Evolutionary conservation across 2,888 invertebrate genomes (phyloP).

Genomic region (Poecilus cupreus): DNA sequence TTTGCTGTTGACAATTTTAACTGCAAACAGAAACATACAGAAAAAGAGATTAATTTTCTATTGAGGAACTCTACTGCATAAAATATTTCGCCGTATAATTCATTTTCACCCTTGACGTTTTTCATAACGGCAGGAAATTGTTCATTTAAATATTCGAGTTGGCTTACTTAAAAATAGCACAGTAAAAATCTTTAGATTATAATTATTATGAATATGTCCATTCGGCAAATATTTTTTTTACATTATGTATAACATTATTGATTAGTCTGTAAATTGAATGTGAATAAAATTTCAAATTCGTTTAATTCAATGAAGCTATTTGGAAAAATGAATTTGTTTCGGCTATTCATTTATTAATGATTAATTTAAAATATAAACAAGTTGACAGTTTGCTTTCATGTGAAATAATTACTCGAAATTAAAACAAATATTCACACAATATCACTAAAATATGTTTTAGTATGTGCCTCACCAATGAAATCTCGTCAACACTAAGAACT

Average conservation of each 20-base stretch:
- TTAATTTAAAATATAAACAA: not conserved
- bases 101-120: not conserved
- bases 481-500: no score
- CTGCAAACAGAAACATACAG: constrained; percentile 35
- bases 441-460: no score
- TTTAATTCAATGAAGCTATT: not conserved
- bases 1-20: constrained; percentile 45
- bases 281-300: not conserved
- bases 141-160: no score
- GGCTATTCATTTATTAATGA: not conserved
- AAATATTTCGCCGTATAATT: not conserved
- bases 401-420: no score
- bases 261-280: not conserved
- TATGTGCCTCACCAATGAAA: no score
- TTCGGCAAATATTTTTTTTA: no score
- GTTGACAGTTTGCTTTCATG: not conserved
- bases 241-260: no score
- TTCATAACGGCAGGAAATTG: not conserved
- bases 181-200: no score
- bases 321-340: not conserved
- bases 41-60: constrained; percentile 29
- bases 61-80: not conserved
- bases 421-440: not conserved
- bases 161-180: no score
- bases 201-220: no score